Evolutionary conservation across 2,888 invertebrate genomes (phyloP), one percentile per base, ranked within the genome.

Genomic region (Notodromas monacha): DNA sequence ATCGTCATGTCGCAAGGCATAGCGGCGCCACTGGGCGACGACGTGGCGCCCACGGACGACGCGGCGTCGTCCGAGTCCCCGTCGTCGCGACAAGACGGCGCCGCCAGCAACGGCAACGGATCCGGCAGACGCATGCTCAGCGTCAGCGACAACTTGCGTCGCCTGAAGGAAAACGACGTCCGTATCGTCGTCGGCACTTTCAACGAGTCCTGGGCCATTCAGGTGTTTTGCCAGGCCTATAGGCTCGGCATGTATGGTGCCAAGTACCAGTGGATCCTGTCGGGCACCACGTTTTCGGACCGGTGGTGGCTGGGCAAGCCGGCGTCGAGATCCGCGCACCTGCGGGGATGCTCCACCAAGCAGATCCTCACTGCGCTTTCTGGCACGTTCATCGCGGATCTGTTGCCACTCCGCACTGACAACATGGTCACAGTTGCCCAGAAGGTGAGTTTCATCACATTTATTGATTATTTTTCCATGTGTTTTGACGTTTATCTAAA

Each of bases 111-210:
- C n/a, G n/a, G n/a, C n/a, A n/a, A n/a, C n/a, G n/a, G n/a, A n/a
- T n/a, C 12, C 31, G 39, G 16, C 50, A 70, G 70, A 74, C 77
- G 4, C 77, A 77, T 49, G 76, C 74, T 46, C 63, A 72, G 37
- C 60, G 86, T 77, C 4, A 62, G 59, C 34, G 60, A 66, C 5
- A 70, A 76, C 1, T 44, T 79, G 28, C 58, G 62, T 26, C 74
- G 74, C 45, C 57, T 79, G 2, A 68, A 72, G 40, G 72, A 73
- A 39, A 74, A 79, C 43, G 89, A 92, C 45, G 74, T 81, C 3
- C 61, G 89, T 34, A 79, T 96, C 34, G 81, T 92, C 40, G 54
- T 92, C 40, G 84, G 84, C 3, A 89, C 89, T 51, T 86, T 92
- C 50, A 79, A 84, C 50, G 79, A 81, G 46, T 65, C 66, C 30